Evolutionary conservation across 2,888 invertebrate genomes (phyloP), one percentile per base, ranked within the genome.

Genomic region (Xylophagus ater): DNA sequence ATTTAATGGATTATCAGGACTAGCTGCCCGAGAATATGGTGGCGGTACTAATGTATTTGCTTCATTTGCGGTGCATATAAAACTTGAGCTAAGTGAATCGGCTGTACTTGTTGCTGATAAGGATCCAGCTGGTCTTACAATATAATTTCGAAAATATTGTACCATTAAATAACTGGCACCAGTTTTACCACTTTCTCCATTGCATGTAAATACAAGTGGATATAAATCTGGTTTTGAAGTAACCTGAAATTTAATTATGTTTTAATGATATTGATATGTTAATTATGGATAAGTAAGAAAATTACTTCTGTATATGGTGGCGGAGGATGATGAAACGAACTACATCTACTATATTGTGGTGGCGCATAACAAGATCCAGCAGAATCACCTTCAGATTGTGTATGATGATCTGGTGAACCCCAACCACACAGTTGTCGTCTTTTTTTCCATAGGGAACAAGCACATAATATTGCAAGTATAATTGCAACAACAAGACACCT

Each of bases 191-290:
- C 76, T 73, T 53, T 79, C 79, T 32, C 76, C 78, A 50, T 81
- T 75, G 59, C 76, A 85, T 34, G 82, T 84, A 53, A 86, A 85
- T 34, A 87, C 87, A 41, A 87, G 65, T 3, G 87, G 87, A 57
- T 87, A 87, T 8, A 87, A 66, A 57, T 87, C 86, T 8, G 87
- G 87, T 53, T 87, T 87, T 10, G 86, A 81, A 41, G 86, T 81
- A 47, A 86, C 86, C 85, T 85, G 56, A 10, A 26, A 10, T 12
- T 12, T 5, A 40, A 37, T 14, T 12, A n/a, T 12, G 6, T 26
- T 26, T 10, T 26, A 26, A 23, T 8, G 10, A 23, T 8, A 23
- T 23, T 23, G 6, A 23, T 8, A 23, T 8, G 23, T 6, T 10
- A 23, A 8, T 23, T 23, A 8, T 10, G 10, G 10, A 23, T 23